These are phyloP conservation scores for Colius striatus DNA, from an alignment of 2,113 vertebrate genomes.

Conservation along the genomic window DNA sequence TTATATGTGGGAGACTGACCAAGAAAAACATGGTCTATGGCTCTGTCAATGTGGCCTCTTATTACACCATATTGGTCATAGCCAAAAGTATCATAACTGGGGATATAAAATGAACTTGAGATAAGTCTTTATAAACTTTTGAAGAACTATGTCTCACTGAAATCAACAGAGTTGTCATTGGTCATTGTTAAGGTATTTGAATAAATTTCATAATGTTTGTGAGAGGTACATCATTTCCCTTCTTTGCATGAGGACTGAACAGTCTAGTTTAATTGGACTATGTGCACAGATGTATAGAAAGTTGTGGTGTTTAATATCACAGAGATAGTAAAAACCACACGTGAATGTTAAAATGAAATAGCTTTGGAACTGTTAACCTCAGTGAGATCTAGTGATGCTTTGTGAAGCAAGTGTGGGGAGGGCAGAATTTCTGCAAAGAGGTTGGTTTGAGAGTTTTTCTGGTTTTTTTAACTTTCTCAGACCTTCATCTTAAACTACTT, in stretches of 20 bases:
- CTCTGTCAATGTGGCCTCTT: not conserved
- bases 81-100: not conserved
- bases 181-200: not conserved
- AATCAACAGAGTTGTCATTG: not conserved
- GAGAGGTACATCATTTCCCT: not conserved
- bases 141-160: not conserved
- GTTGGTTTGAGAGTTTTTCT: not conserved
- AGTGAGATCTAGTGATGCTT: not conserved
- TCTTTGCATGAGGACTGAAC: not conserved
- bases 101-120: not conserved
- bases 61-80: not conserved
- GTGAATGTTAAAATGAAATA: not conserved
- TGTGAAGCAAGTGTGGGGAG: not conserved
- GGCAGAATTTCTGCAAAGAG: not conserved
- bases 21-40: not conserved
- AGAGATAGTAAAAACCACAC: not conserved
- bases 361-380: not conserved
- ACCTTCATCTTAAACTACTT: constrained; percentile 14
- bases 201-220: not conserved
- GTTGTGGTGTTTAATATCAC: not conserved
- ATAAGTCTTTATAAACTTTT: not conserved
- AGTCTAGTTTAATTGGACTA: not conserved
- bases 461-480: not conserved
- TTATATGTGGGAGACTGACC: constrained; percentile 24
- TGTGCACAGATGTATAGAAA: not conserved